A percentile compares a stretch with the other conserved stretches of the same genome.
Conservation (phyloP, 2,113 vertebrate species). For the Boleophthalmus pectinirostris region DNA sequence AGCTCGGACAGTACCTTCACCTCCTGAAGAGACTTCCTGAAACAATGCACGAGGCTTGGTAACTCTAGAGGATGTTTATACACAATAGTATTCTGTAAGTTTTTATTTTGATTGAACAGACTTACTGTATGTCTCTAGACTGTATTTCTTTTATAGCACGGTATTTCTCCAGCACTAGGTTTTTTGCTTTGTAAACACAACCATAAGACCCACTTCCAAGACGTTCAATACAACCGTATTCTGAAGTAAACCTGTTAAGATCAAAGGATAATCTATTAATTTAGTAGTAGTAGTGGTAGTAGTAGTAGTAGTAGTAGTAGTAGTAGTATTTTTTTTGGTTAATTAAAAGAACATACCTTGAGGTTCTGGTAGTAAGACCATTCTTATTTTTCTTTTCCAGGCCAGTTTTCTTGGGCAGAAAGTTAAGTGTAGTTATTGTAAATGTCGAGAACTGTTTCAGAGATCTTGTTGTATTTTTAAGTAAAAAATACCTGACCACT, state of each 20-base stretch:
- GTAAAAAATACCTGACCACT: neutral
- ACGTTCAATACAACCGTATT: constrained; percentile 25
- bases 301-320: too few species aligned
- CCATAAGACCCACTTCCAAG: constrained; percentile 69
- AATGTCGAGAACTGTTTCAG: neutral
- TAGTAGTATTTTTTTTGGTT: too few species aligned
- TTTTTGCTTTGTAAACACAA: constrained; percentile 57
- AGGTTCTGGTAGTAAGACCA: neutral
- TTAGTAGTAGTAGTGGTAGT: too few species aligned
- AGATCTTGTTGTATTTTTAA: neutral
- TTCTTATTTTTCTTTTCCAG: neutral
- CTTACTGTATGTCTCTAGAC: constrained; percentile 43
- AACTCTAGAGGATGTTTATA: neutral
- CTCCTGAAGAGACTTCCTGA: constrained; percentile 68
- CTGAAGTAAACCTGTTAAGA: constrained; percentile 53
- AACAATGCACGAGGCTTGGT: neutral
- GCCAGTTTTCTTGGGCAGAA: constrained; percentile 17
- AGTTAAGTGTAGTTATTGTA: neutral
- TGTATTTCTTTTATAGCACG: constrained; percentile 71
- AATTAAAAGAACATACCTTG: constrained; percentile 29
- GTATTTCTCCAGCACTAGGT: constrained; percentile 6
- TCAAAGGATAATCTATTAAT: neutral
- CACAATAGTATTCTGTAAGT: too few species aligned
- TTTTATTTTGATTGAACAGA: constrained; percentile 1
- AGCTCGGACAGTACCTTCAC: constrained; percentile 46